Evolutionary conservation across 2,888 invertebrate species (phyloP).

Genomic region (Tenthredo amoena): DNA sequence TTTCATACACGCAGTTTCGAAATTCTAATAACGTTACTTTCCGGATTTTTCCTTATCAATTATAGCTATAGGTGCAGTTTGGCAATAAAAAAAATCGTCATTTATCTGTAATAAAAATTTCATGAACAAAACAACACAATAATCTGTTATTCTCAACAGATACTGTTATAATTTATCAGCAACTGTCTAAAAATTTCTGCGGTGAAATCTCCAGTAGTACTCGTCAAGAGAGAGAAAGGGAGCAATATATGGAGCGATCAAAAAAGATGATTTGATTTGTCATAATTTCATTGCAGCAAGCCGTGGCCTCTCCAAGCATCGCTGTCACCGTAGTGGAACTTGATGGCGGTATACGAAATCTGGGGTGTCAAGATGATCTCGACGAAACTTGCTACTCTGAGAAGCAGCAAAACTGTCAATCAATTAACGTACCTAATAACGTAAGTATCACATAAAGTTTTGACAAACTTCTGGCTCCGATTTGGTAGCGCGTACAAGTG

Average conservation of each 20-base stretch:
- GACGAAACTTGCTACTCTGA: constrained; percentile 18
- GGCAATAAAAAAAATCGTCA: background rate
- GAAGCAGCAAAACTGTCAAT: constrained; percentile 4
- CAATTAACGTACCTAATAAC: constrained; percentile 16
- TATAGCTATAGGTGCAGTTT: background rate
- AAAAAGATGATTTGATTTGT: constrained; percentile 14
- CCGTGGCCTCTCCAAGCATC: constrained; percentile 24
- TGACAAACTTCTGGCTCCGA: background rate
- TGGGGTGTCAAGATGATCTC: constrained; percentile 42
- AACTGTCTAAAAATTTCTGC: background rate
- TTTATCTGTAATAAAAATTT: background rate
- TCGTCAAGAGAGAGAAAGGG: background rate
- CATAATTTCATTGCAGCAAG: constrained; percentile 1
- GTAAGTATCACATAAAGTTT: constrained; percentile 14
- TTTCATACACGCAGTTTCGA: background rate
- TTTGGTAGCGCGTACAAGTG: background rate
- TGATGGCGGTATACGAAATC: constrained; percentile 44
- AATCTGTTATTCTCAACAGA: background rate
- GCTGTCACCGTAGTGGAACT: constrained; percentile 42
- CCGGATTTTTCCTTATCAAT: background rate
- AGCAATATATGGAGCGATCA: background rate
- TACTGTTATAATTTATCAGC: background rate
- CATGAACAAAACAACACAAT: background rate
- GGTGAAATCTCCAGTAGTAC: background rate
- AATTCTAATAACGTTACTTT: background rate